A percentile compares a stretch with the other conserved stretches of the same genome.
Conservation (phyloP, 2,113 vertebrate genomes). For the Crotalus helleri region DNA sequence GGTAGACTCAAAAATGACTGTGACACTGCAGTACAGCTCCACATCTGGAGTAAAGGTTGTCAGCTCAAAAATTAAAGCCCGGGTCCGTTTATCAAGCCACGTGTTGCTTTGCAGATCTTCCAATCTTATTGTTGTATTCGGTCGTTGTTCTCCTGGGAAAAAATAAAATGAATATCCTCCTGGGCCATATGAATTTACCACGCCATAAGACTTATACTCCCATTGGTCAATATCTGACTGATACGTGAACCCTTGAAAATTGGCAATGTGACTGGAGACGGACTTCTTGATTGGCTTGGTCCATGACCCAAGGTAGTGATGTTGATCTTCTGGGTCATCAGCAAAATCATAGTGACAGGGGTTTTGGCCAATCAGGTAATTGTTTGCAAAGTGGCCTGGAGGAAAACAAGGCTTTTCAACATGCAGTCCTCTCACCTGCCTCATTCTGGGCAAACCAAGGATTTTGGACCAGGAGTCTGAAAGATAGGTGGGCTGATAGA, state of each 20-base stretch:
- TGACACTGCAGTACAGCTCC: slow-evolving; percentile 56
- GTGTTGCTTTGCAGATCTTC: slow-evolving; percentile 31
- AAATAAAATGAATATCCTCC: slow-evolving; percentile 67
- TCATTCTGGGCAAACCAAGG: slow-evolving; percentile 66
- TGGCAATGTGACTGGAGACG: not conserved
- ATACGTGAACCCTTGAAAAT: slow-evolving; percentile 55
- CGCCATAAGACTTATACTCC: slow-evolving; percentile 51
- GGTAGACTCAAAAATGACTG: slow-evolving; percentile 62
- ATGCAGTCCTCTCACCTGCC: slow-evolving; percentile 59
- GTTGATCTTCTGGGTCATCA: slow-evolving; percentile 44
- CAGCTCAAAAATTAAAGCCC: slow-evolving; percentile 67
- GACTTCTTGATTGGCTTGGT: not conserved
- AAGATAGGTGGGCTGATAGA: slow-evolving; percentile 50
- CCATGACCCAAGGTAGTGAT: slow-evolving; percentile 55
- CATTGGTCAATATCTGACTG: slow-evolving; percentile 38
- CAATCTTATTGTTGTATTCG: slow-evolving; percentile 60
- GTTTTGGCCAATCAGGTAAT: slow-evolving; percentile 18
- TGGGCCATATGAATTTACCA: slow-evolving; percentile 51
- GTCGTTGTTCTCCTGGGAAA: slow-evolving; percentile 52
- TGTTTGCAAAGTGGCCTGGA: not conserved
- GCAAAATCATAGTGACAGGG: slow-evolving; percentile 54
- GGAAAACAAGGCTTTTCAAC: slow-evolving; percentile 28
- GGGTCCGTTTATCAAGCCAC: slow-evolving; percentile 68
- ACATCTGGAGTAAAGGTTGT: slow-evolving; percentile 56
- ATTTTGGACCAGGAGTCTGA: slow-evolving; percentile 53